These are phyloP conservation scores for Acanthococcus lagerstroemiae DNA, from an alignment of 2,888 invertebrate genomes.

Conservation along the genomic window DNA sequence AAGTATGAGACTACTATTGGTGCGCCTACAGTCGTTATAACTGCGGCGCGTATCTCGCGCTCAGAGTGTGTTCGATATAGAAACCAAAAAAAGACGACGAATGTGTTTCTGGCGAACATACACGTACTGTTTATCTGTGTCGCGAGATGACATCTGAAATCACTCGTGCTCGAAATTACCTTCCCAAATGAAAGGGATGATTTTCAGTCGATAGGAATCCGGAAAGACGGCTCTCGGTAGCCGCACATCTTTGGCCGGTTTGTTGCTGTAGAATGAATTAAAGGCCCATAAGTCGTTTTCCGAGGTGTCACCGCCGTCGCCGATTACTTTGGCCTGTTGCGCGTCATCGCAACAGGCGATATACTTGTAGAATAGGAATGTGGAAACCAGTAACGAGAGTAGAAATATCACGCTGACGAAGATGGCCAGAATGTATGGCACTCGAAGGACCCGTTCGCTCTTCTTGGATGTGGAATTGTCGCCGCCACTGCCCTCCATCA, in stretches of 20 bases:
- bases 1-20: too few species aligned
- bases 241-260: conserved; percentile 49
- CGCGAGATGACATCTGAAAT: too few species aligned
- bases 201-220: conserved; percentile 55
- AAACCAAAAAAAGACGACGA: too few species aligned
- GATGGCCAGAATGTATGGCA: conserved; percentile 20
- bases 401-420: conserved; percentile 14
- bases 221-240: conserved; percentile 59
- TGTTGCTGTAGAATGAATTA: background rate
- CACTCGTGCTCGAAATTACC: too few species aligned
- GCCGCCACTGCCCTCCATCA: conserved; percentile 27
- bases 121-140: too few species aligned
- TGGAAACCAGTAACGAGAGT: conserved; percentile 19
- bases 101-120: too few species aligned
- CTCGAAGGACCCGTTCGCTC: conserved; percentile 10
- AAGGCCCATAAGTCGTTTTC: background rate
- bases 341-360: conserved; percentile 10
- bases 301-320: background rate
- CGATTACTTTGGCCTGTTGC: background rate
- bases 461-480: conserved; percentile 17
- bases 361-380: conserved; percentile 20
- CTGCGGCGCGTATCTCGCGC: too few species aligned
- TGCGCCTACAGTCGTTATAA: too few species aligned
- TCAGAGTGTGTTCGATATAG: too few species aligned
- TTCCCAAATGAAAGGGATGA: conserved; percentile 59